Percentiles rank a stretch among this genome's conserved stretches.
phyloP scores from a whole-genome alignment of 2,797 vertebrate genomes.

The Alauda arvensis region DNA sequence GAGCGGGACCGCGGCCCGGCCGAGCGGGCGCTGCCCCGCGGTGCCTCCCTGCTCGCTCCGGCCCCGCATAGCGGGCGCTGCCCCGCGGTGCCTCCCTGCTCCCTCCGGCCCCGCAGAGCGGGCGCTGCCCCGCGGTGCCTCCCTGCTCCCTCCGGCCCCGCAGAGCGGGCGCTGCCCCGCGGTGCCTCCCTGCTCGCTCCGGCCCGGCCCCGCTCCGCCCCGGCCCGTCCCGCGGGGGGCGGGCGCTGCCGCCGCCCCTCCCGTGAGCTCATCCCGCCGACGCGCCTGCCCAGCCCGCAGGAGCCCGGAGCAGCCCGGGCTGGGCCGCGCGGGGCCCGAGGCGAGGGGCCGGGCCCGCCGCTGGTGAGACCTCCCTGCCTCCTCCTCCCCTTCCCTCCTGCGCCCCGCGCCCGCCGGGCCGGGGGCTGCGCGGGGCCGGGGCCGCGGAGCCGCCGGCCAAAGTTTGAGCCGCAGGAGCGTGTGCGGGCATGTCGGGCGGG shows the following conservation, averaged over 20 bases:
- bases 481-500: background rate
- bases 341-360: background rate
- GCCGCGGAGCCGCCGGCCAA: background rate
- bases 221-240: background rate
- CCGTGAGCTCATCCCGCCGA: constrained; percentile 37
- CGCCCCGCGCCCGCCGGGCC: background rate
- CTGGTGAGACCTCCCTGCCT: background rate
- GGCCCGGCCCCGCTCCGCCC: background rate
- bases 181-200: too few species aligned
- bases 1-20: rapidly evolving
- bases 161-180: rapidly evolving
- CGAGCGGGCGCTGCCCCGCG: rapidly evolving
- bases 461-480: background rate
- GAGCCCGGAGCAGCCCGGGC: background rate
- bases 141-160: background rate
- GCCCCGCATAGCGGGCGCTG: background rate
- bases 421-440: background rate
- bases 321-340: background rate
- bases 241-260: constrained; percentile 21
- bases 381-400: background rate
- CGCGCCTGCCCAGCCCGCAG: background rate
- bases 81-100: too few species aligned
- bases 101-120: background rate
- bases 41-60: too few species aligned
- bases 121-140: background rate